Evolutionary conservation across 2,113 vertebrate genomes (phyloP).

Genomic region (Oryzias curvinotus): DNA sequence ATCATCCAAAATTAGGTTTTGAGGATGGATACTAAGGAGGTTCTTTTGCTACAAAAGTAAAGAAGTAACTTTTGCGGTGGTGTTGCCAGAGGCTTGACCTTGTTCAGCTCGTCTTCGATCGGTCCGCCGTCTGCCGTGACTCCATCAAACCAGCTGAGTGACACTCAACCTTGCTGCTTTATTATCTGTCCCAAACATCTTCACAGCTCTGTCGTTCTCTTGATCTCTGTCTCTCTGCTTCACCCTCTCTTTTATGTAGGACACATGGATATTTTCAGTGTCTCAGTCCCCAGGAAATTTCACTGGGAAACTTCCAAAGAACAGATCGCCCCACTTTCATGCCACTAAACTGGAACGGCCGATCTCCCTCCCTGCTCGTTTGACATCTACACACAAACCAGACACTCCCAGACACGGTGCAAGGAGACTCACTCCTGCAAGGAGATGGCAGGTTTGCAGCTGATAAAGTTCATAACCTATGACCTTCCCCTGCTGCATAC

Average conservation of each 20-base stretch:
- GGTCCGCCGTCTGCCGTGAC: constrained; percentile 27
- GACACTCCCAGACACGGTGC: constrained; percentile 17
- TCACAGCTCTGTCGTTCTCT: constrained; percentile 36
- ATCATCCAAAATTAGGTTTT: constrained; percentile 21
- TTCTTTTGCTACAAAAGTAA: constrained; percentile 23
- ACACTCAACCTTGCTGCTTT: constrained; percentile 47
- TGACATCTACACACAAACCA: constrained; percentile 55
- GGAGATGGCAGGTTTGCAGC: not conserved
- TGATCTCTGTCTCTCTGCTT: constrained; percentile 34
- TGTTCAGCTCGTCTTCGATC: constrained; percentile 34
- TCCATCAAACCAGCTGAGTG: constrained; percentile 46
- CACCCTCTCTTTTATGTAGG: constrained; percentile 75
- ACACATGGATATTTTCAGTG: constrained; percentile 81
- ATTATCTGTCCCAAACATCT: constrained; percentile 38
- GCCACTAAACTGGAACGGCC: constrained; percentile 78
- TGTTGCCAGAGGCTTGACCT: constrained; percentile 46
- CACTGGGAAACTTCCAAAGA: constrained; percentile 84
- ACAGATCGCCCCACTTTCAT: constrained; percentile 82
- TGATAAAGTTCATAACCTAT: not conserved
- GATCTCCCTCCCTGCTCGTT: constrained; percentile 68
- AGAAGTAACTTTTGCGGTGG: too few relatives aligned
- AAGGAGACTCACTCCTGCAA: not conserved
- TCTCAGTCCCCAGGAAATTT: constrained; percentile 81
- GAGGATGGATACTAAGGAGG: constrained; percentile 20
- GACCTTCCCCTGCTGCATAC: constrained; percentile 1